Evolutionary conservation across 2,113 vertebrate species (phyloP).

Genomic region (Halcyon senegalensis): DNA sequence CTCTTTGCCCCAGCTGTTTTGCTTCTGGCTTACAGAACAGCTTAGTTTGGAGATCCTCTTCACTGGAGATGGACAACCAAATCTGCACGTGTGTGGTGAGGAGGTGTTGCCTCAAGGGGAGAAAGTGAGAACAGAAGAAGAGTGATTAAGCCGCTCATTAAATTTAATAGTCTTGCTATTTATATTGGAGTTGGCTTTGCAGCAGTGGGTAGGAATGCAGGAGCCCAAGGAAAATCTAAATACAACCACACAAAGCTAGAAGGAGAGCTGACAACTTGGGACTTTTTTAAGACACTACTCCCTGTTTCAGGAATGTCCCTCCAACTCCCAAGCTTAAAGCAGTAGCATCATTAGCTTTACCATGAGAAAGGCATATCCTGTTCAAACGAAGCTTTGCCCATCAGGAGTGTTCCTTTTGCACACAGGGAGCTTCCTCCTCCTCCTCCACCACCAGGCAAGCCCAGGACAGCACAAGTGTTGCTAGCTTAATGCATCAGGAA

Average conservation of each 20-base stretch:
- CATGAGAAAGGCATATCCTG: neutral
- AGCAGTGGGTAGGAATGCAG: neutral
- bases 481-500: neutral
- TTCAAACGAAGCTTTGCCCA: neutral
- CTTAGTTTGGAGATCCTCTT: neutral
- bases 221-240: neutral
- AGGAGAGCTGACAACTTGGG: neutral
- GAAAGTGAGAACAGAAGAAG: neutral
- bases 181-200: neutral
- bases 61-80: neutral
- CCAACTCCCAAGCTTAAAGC: neutral
- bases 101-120: neutral
- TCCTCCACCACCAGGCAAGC: neutral
- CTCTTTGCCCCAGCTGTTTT: neutral
- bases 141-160: neutral
- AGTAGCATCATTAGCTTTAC: neutral
- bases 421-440: neutral
- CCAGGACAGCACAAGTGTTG: neutral
- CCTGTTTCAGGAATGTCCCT: neutral
- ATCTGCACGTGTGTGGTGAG: neutral
- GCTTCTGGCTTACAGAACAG: neutral
- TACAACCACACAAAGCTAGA: neutral
- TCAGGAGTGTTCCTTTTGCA: neutral
- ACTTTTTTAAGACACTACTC: neutral
- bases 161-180: neutral